Conservation (phyloP, 2,888 invertebrate species). For the Boloria euphrosyne region DNA sequence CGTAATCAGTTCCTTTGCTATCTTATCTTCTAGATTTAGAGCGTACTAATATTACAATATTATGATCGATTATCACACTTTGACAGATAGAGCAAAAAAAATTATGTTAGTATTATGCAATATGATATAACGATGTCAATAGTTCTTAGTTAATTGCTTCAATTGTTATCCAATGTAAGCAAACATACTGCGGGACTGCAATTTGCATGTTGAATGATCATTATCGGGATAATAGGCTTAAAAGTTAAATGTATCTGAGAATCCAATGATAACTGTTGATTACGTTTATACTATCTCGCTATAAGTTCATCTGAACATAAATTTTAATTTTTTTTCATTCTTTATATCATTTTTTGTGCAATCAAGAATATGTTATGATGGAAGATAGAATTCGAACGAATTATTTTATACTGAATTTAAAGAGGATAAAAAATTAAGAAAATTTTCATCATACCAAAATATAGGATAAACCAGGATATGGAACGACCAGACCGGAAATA, state of each 20-base stretch:
- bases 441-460: too few species aligned
- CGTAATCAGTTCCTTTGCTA: conserved; percentile 22
- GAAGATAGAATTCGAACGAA: too few species aligned
- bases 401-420: too few species aligned
- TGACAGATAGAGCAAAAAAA: too few species aligned
- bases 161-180: conserved; percentile 4
- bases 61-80: too few species aligned
- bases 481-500: too few species aligned
- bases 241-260: conserved; percentile 21
- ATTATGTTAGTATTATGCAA: not conserved
- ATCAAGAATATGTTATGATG: too few species aligned
- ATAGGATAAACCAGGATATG: too few species aligned
- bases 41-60: not conserved
- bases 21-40: conserved; percentile 7
- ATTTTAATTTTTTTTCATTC: too few species aligned
- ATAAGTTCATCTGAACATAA: not conserved
- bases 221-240: conserved; percentile 30
- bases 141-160: conserved; percentile 5
- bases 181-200: conserved; percentile 10
- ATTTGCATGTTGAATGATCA: conserved; percentile 31
- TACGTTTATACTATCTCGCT: not conserved
- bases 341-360: too few species aligned
- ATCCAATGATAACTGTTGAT: conserved; percentile 1
- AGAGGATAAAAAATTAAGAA: too few species aligned
- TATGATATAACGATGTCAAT: not conserved